phyloP scores from a whole-genome alignment of 2,888 invertebrate genomes.

The Noctua comes region DNA sequence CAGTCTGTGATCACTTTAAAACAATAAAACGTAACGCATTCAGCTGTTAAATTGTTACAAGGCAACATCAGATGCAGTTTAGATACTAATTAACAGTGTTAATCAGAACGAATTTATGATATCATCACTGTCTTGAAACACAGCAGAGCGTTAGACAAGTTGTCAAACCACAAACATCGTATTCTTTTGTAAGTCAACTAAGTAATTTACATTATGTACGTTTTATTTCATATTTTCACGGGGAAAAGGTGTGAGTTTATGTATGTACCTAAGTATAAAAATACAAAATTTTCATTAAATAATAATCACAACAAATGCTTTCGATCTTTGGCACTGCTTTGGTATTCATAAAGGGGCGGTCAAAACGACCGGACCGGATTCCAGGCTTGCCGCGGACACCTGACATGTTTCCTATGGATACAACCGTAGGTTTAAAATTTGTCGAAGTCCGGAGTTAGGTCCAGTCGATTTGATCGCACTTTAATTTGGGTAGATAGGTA shows the following conservation, averaged over 20 bases:
- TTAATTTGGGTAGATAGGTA: neutral
- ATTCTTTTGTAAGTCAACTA: neutral
- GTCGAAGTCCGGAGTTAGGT: neutral
- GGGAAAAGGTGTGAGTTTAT: constrained; percentile 32
- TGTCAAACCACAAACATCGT: neutral
- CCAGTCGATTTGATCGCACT: neutral
- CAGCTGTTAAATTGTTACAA: constrained; percentile 49
- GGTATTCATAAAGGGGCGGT: neutral
- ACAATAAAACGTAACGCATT: constrained; percentile 21
- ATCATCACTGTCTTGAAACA: constrained; percentile 37
- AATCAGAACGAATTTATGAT: constrained; percentile 45
- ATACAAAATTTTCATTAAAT: too few species aligned
- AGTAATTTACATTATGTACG: neutral
- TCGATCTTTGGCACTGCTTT: constrained; percentile 9
- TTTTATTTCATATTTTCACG: constrained; percentile 41
- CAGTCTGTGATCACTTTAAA: neutral
- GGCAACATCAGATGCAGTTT: constrained; percentile 48
- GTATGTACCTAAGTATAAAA: constrained; percentile 14
- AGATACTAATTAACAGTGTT: constrained; percentile 41
- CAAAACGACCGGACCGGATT: neutral
- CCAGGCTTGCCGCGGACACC: neutral
- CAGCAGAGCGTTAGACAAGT: neutral
- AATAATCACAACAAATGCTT: neutral
- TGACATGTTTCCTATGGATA: neutral
- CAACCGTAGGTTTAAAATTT: neutral